Conservation (phyloP, 1,140 invertebrate species). For the Drosophila kikkawai region DNA sequence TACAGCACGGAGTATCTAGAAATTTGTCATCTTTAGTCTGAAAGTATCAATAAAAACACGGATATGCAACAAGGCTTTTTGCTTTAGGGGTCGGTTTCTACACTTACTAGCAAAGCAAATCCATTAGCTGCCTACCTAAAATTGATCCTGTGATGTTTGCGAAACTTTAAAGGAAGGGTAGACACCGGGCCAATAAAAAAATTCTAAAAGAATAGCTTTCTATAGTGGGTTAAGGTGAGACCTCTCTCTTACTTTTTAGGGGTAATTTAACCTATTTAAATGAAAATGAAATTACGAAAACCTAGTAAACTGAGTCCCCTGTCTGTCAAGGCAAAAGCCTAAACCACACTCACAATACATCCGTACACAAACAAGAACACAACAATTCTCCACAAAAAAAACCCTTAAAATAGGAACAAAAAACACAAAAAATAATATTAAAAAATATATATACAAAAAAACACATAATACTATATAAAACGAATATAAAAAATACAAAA, state of each 20-base stretch:
- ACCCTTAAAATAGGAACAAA: neutral
- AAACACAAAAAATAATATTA: slow-evolving; percentile 13
- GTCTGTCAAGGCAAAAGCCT: neutral
- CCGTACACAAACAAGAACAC: slow-evolving; percentile 25
- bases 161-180: too few relatives aligned
- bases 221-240: neutral
- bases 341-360: neutral
- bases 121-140: too few relatives aligned
- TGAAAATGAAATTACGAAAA: neutral
- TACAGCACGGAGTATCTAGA: neutral
- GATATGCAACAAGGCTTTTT: neutral
- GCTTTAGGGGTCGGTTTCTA: too few relatives aligned
- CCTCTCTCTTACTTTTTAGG: neutral
- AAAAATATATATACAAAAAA: neutral
- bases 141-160: too few relatives aligned
- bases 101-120: too few relatives aligned
- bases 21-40: neutral
- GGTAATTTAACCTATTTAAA: too few relatives aligned
- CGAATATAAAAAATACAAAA: neutral
- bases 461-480: neutral
- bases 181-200: too few relatives aligned
- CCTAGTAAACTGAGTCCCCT: neutral
- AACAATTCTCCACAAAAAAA: neutral
- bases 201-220: too few relatives aligned
- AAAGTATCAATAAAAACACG: neutral